These are phyloP conservation scores for Meles meles DNA, from an alignment of 2,113 vertebrate genomes.

Conservation along the genomic window DNA sequence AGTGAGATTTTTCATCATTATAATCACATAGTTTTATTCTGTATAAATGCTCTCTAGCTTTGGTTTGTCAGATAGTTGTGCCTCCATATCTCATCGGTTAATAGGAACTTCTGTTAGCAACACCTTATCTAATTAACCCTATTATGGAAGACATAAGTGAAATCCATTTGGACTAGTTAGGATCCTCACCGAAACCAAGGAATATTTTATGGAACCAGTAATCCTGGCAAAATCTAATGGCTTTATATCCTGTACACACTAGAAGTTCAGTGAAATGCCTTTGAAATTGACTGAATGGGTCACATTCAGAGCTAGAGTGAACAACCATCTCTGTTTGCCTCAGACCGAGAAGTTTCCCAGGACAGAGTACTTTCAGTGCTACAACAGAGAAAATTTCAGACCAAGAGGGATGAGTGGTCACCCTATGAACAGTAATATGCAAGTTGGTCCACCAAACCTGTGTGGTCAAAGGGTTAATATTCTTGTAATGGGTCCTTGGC, in stretches of 20 bases:
- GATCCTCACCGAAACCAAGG: background rate
- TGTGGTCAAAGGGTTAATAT: background rate
- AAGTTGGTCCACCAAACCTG: background rate
- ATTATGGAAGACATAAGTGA: background rate
- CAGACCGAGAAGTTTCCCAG: background rate
- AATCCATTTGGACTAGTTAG: background rate
- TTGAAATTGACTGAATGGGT: background rate
- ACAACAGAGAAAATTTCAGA: background rate
- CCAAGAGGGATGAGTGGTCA: background rate
- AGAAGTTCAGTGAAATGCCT: background rate
- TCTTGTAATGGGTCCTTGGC: background rate
- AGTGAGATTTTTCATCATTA: background rate
- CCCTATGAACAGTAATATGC: background rate
- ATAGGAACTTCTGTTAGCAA: background rate
- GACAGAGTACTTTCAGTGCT: background rate
- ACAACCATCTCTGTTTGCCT: background rate
- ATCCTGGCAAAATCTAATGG: background rate
- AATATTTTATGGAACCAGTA: background rate
- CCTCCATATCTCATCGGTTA: background rate
- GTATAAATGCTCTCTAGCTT: background rate
- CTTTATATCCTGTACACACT: background rate
- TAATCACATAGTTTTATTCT: background rate
- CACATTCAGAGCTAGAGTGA: background rate
- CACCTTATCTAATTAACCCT: background rate
- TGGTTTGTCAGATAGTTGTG: background rate